Base-by-base conservation (phyloP, 2,888 invertebrate species). In the Epiblema foenella region DNA sequence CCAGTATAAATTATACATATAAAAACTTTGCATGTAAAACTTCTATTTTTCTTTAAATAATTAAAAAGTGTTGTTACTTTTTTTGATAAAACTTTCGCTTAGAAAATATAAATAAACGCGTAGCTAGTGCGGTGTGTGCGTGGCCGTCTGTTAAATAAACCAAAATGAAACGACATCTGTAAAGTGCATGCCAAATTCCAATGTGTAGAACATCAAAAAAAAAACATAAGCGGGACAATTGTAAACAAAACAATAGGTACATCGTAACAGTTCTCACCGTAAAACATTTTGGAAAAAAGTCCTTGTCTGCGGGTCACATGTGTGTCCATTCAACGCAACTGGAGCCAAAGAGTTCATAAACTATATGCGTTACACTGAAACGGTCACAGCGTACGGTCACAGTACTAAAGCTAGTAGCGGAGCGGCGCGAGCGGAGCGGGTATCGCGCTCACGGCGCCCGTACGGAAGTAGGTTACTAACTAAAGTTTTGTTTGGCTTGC, bases 401-500 rank as follows among this genome's bases (percentile, higher is more conserved):
- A 68, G 75, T 72, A 73, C 71, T 70, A 72, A 69, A 74, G 75
- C 72, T 73, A 75, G 75, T 68, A 75, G 73, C 80, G 79, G 77
- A 63, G 74, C 78, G 77, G 80, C 74, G 80, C 81, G 80, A 82
- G 83, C 85, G 83, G 77, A 79, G 83, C 83, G 84, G 83, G 83
- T 85, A 85, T 80, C 85, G 88, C 86, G 86, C 84, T 84, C 85
- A 88, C 90, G 85, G 89, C 89, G 91, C 92, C 88, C 92, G 93
- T 91, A 88, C 93, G 93, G 93, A 93, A 93, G 93, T 93, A 93
- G 93, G 93, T 93, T 93, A 93, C 84, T 90, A 91, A 93, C 93
- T 93, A 93, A 93, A 93, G 90, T 93, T 93, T 93, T 91, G 93
- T 93, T 93, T 90, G 93, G 93, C 93, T 93, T 90, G 93, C 91